phyloP scores from a whole-genome alignment of 1,140 invertebrate species.

The Meloidogyne chitwoodi region DNA sequence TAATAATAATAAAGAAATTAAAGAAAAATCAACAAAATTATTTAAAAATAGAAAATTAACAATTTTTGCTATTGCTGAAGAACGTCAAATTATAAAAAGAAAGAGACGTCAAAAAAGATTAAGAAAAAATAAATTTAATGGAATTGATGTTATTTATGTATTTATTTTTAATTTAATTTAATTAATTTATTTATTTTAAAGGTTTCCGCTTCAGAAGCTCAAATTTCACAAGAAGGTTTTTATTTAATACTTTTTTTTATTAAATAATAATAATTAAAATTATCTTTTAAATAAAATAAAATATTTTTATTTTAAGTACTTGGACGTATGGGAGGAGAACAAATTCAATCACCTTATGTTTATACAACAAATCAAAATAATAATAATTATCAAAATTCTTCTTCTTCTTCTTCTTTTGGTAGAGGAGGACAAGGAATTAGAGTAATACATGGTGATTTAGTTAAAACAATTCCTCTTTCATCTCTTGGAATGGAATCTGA shows the following conservation, averaged over 20 bases:
- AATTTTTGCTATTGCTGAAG: conserved; percentile 38
- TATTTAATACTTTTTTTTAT: background rate
- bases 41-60: conserved; percentile 21
- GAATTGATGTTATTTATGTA: conserved; percentile 3
- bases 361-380: conserved; percentile 22
- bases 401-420: background rate
- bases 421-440: conserved; percentile 13
- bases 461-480: conserved; percentile 42
- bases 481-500: conserved; percentile 45
- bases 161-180: background rate
- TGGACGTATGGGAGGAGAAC: conserved; percentile 41
- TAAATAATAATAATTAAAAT: no score
- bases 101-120: background rate
- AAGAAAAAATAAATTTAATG: background rate
- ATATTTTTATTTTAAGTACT: background rate
- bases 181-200: conserved; percentile 1
- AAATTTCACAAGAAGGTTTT: conserved; percentile 1
- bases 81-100: background rate
- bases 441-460: conserved; percentile 42
- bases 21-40: background rate
- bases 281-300: no score
- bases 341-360: conserved; percentile 40
- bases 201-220: conserved; percentile 1
- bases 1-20: background rate
- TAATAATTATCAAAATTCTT: background rate